Base-by-base conservation (phyloP, 2,113 vertebrate species). In the Solea solea region DNA sequence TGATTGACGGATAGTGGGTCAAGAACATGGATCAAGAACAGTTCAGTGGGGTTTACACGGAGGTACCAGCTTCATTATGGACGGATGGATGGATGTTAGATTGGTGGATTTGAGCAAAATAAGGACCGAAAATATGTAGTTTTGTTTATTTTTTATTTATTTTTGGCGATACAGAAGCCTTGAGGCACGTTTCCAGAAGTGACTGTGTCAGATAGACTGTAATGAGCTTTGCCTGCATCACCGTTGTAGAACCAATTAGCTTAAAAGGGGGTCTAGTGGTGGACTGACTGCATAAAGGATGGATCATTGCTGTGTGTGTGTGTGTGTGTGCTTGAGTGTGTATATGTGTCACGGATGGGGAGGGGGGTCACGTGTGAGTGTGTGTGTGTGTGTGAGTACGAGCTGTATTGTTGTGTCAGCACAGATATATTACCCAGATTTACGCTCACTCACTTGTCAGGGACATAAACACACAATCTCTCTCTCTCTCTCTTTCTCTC, bases 381-480 rank as follows among this genome's bases (percentile, higher is more conserved):
- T 68, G 55, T n/a, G 45, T 69, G 55, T 74, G 50, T 45, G 65
- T 71, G 21, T 67, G 64, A 67, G 69, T 78, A 42, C 12, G 50
- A 49, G 70, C 55, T 16, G 39, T 61, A 74, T 46, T 85, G 74
- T 83, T 75, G 80, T 63, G 67, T 85, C 86, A 89, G 78, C 86
- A 82, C 57, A 72, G 34, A 85, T 85, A 76, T 74, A 84, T 77
- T 76, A 63, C 48, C 34, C 45, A 70, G 81, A 87, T 85, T 87
- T 79, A 87, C 84, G 58, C 42, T 57, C 21, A 52, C 51, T 42
- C 49, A 16, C 49, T 54, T 75, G 74, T 69, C 72, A 77, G 69
- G 6, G 34, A 69, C 71, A 49, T 45, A 61, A 54, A 28, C 57
- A 21, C 60, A 57, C 46, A 45, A 14, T 34, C 13, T n/a, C 9